Evolutionary conservation across 2,888 invertebrate genomes (phyloP).

Genomic region (Fissipunctia ypsillon): DNA sequence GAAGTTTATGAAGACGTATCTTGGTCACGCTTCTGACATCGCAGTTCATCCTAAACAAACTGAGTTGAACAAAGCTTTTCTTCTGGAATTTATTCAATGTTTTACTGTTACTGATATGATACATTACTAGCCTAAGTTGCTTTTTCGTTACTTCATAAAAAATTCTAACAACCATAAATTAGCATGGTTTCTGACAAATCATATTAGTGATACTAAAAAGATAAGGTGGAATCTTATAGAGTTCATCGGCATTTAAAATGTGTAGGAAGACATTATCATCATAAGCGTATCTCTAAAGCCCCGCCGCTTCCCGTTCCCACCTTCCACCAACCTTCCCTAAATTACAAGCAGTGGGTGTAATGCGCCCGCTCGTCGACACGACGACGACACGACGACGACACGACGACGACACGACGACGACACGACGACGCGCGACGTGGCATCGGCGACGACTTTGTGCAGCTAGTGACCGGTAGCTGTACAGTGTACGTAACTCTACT

Average conservation of each 20-base stretch:
- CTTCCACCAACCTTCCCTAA: conserved; percentile 26
- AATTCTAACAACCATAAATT: not conserved
- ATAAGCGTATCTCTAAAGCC: not conserved
- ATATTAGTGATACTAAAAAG: not conserved
- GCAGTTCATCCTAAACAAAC: not conserved
- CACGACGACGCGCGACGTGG: not conserved
- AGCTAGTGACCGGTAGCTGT: not conserved
- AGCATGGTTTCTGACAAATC: too few relatives aligned
- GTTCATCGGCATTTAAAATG: not conserved
- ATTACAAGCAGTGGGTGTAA: conserved; percentile 21
- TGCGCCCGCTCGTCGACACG: conserved; percentile 2
- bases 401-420: too few relatives aligned
- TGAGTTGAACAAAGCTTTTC: not conserved
- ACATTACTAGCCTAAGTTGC: not conserved
- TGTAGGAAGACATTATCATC: not conserved
- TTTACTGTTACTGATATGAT: not conserved
- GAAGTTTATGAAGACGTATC: not conserved
- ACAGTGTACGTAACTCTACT: not conserved
- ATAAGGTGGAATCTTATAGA: not conserved
- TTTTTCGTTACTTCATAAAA: not conserved
- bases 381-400: too few relatives aligned
- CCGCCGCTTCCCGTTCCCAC: not conserved
- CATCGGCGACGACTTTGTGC: conserved; percentile 1
- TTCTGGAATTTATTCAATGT: not conserved
- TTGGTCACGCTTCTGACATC: not conserved